Base-by-base conservation (phyloP, 2,113 vertebrate species). In the Vicugna pacos region DNA sequence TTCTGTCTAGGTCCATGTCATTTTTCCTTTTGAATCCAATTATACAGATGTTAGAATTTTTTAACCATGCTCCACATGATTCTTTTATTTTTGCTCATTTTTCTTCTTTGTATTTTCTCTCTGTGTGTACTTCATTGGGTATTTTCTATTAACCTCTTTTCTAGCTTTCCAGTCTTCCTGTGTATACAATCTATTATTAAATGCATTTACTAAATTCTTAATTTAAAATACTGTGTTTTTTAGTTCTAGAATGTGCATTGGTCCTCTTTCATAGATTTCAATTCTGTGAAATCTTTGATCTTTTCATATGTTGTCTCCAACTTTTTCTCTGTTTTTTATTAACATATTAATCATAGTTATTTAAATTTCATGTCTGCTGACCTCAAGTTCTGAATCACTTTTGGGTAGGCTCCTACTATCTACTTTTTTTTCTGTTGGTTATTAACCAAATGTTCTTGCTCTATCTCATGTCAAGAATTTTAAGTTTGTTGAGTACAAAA, bases 351-450 rank as follows among this genome's bases (percentile, higher is more conserved):
- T 80, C 17, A 67, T 54, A 67, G 46, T 81, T 80, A 89, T 65
- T 89, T 87, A 70, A 92, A 79, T 28, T 35, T 50, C 20, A 60
- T 54, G 3, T 48, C 32, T n/a, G 28, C 28, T 87, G 22, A 67
- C 15, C 50, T 85, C 38, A 96, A 38, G 24, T 52, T 94, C 70
- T 92, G 14, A 85, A 92, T 89, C n/a, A 95, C 79, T 38, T 67
- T 73, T 32, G 28, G 38, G 16, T 30, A 50, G n/a, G 2, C 14
- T 46, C 56, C 58, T 42, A 13, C 52, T 60, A 20, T 58, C 17
- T 58, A 20, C 2, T n/a, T 60, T 96, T 92, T 46, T 65, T 72
- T 8, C 13, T 35, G 42, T 83, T 95, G 16, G 46, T 50, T 90
- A 48, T 38, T 87, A 83, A 3, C 30, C 70, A 89, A 70, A 76